Conservation (phyloP, 2,888 invertebrate genomes). For the Diploptera punctata region DNA sequence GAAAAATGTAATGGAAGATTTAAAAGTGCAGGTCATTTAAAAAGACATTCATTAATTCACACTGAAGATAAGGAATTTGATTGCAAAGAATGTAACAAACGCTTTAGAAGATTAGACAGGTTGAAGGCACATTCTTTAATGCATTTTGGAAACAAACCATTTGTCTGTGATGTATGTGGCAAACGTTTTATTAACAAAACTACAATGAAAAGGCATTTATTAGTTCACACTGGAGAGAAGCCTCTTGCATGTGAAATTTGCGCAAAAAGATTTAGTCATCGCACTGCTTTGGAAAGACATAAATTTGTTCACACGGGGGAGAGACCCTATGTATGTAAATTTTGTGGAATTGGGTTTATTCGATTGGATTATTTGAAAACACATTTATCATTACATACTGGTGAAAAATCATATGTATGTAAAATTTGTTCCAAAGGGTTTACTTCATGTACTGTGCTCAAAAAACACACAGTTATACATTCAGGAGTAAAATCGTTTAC, state of each 20-base stretch:
- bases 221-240: slow-evolving; percentile 15
- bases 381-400: not conserved
- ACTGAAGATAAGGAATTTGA: not conserved
- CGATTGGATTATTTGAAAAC: not conserved
- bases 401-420: slow-evolving; percentile 5
- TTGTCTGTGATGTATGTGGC: not conserved
- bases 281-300: not conserved
- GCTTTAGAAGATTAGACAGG: not conserved
- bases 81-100: not conserved
- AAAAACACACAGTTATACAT: slow-evolving; percentile 1
- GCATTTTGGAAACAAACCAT: not conserved
- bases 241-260: slow-evolving; percentile 1
- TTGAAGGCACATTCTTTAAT: slow-evolving; percentile 1
- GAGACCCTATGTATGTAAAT: slow-evolving; percentile 3
- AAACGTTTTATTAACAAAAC: not conserved
- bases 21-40: not conserved
- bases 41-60: not conserved
- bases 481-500: not conserved
- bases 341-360: slow-evolving; percentile 5
- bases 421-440: slow-evolving; percentile 11
- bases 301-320: not conserved
- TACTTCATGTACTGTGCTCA: slow-evolving; percentile 2
- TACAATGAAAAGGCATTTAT: not conserved
- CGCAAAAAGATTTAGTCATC: not conserved
- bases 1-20: not conserved